Conservation (phyloP, 2,888 invertebrate genomes). For the Polyommatus icarus region DNA sequence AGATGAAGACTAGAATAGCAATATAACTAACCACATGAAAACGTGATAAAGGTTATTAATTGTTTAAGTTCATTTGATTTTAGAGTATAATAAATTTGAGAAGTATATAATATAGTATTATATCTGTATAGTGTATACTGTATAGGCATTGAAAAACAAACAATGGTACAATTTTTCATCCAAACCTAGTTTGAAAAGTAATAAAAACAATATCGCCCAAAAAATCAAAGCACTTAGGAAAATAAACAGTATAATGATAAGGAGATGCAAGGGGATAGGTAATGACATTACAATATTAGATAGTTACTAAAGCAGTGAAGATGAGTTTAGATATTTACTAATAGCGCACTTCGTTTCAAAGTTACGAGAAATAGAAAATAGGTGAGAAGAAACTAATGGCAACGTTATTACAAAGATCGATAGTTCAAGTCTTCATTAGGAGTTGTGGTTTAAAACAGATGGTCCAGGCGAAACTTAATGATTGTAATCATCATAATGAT, state of each 20-base stretch:
- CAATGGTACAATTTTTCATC: too few species aligned
- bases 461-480: constrained; percentile 19
- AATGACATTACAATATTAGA: too few species aligned
- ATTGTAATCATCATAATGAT: constrained; percentile 14
- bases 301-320: neutral
- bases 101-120: too few species aligned
- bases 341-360: neutral
- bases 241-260: too few species aligned
- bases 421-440: constrained; percentile 16
- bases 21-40: neutral
- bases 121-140: too few species aligned
- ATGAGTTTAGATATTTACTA: neutral
- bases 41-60: neutral
- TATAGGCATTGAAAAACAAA: too few species aligned
- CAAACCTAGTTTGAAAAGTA: too few species aligned
- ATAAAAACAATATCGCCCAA: too few species aligned
- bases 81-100: neutral
- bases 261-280: too few species aligned
- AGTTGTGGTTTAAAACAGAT: constrained; percentile 16
- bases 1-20: neutral
- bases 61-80: neutral
- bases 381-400: neutral
- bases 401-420: constrained; percentile 3
- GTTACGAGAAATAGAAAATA: neutral
- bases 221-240: too few species aligned